phyloP scores from a whole-genome alignment of 1,140 invertebrate genomes.

The Ceratitis capitata region DNA sequence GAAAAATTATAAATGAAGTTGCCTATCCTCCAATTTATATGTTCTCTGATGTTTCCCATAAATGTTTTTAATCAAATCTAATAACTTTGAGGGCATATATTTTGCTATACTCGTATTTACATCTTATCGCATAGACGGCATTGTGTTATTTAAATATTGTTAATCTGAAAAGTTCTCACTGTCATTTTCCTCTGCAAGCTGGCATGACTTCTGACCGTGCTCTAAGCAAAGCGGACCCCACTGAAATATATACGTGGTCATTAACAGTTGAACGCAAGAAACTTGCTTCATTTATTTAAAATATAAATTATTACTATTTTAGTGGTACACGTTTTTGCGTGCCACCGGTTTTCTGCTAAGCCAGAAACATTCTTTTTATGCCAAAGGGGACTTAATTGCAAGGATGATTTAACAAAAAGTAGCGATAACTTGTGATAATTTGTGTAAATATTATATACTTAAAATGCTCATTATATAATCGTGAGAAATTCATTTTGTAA shows the following conservation, averaged over 20 bases:
- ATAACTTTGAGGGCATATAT: no score
- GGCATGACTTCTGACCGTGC: background rate
- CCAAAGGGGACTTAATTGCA: background rate
- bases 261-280: background rate
- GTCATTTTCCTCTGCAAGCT: no score
- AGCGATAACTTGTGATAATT: background rate
- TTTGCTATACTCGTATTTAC: no score
- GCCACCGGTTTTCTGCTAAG: background rate
- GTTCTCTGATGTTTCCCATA: no score
- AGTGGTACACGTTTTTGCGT: background rate
- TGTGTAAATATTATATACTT: slow-evolving; percentile 7
- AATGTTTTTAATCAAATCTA: no score
- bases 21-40: no score
- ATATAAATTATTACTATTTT: background rate
- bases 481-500: slow-evolving; percentile 27
- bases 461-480: slow-evolving; percentile 2
- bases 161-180: no score
- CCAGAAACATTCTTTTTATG: background rate
- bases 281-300: background rate
- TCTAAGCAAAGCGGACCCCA: background rate
- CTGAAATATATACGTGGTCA: background rate
- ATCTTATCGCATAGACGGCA: no score
- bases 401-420: background rate
- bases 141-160: no score
- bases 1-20: no score